Evolutionary conservation across 2,797 vertebrate species (phyloP).

Genomic region (Pteropus rufus): DNA sequence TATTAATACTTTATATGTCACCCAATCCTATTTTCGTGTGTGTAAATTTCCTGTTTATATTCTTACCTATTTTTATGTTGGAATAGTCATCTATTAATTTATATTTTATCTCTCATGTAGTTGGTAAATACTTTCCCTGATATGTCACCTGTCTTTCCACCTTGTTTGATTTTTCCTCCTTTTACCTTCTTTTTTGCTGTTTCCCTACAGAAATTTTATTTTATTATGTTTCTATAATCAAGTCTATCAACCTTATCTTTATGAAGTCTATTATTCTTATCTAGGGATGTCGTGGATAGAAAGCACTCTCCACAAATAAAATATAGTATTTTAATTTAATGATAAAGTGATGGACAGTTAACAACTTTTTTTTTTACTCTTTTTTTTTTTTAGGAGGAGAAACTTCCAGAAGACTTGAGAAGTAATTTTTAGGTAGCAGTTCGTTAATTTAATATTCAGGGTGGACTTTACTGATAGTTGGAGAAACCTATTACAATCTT

Average conservation of each 20-base stretch:
- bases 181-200: not conserved
- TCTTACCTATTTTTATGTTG: not conserved
- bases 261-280: slow-evolving; percentile 14
- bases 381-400: not conserved
- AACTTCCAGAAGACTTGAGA: not conserved
- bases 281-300: not conserved
- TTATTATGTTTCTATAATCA: not conserved
- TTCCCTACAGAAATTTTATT: slow-evolving; percentile 37
- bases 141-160: not conserved
- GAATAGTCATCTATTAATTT: not conserved
- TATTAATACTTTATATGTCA: not conserved
- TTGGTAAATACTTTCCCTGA: not conserved
- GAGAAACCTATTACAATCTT: not conserved
- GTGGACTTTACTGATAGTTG: not conserved
- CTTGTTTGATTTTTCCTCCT: not conserved
- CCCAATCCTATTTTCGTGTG: not conserved
- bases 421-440: not conserved
- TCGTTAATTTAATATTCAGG: slow-evolving; percentile 9
- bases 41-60: not conserved
- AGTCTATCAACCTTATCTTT: slow-evolving; percentile 26
- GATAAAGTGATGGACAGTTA: not conserved
- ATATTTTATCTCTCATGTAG: not conserved
- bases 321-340: slow-evolving; percentile 25
- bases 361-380: not conserved
- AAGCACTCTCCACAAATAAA: not conserved